phyloP scores from a whole-genome alignment of 2,797 vertebrate genomes.

The Typhlichthys eigenmanni region DNA sequence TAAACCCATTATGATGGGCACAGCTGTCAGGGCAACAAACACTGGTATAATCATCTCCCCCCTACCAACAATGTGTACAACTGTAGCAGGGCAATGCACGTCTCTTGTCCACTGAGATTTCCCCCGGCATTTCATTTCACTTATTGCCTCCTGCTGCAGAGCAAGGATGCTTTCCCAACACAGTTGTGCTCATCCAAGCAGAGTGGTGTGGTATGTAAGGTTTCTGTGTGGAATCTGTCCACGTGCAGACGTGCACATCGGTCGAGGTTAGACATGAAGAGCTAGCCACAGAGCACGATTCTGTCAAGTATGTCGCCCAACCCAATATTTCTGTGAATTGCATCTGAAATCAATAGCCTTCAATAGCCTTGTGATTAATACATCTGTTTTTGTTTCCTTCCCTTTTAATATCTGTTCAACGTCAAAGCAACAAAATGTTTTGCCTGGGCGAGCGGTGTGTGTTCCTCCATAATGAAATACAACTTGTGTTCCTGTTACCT shows the following conservation, averaged over 20 bases:
- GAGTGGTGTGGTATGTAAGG: no score
- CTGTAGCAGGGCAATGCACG: not conserved
- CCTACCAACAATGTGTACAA: conserved; percentile 21
- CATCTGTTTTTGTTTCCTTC: conserved; percentile 24
- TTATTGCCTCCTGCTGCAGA: no score
- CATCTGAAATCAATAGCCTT: conserved; percentile 36
- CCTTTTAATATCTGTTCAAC: conserved; percentile 1
- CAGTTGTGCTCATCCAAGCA: no score
- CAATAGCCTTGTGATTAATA: conserved; percentile 32
- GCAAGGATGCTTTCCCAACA: no score
- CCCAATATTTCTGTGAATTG: conserved; percentile 37
- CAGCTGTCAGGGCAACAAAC: conserved; percentile 55
- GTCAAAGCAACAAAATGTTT: not conserved
- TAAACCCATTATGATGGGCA: conserved; percentile 62
- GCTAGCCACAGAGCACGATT: conserved; percentile 9
- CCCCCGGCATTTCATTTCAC: no score
- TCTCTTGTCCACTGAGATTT: no score
- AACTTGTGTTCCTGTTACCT: conserved; percentile 32
- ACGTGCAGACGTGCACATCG: no score
- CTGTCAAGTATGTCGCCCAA: conserved; percentile 7
- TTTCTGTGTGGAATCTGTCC: no score
- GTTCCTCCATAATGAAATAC: conserved; percentile 40
- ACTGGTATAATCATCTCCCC: conserved; percentile 16
- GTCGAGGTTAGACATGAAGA: no score
- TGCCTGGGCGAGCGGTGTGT: not conserved